Conservation (phyloP, 2,888 invertebrate species). For the Ferrisia virgata region DNA sequence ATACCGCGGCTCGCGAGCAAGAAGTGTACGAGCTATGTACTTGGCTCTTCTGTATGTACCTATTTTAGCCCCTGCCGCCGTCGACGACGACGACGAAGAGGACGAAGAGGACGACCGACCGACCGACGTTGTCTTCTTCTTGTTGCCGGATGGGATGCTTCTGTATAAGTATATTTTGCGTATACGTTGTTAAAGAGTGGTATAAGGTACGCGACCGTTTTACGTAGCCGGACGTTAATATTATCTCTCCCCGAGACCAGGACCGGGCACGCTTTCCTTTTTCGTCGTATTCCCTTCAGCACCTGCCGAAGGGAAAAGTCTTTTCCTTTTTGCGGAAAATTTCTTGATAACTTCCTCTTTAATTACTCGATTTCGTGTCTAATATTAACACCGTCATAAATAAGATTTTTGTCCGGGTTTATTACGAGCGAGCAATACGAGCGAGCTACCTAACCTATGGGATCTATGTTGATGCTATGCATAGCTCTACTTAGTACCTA, state of each 20-base stretch:
- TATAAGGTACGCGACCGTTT: not conserved
- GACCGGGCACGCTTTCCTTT: not conserved
- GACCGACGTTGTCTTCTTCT: not conserved
- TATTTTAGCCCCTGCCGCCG: not conserved
- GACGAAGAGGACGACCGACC: too few species aligned
- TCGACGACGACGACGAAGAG: too few species aligned
- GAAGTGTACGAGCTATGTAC: not conserved
- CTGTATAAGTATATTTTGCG: not conserved
- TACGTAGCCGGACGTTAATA: not conserved
- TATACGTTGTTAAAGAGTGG: too few species aligned
- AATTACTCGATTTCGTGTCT: conserved; percentile 34
- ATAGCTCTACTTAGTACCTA: too few species aligned
- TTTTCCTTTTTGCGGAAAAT: not conserved
- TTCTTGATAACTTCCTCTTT: conserved; percentile 31
- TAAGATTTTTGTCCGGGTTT: conserved; percentile 19
- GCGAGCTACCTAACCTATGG: too few species aligned
- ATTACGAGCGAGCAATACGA: too few species aligned
- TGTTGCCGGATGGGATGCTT: not conserved
- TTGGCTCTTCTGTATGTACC: not conserved
- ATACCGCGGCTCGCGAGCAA: not conserved
- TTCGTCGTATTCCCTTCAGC: too few species aligned
- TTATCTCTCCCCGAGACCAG: not conserved
- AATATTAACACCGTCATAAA: not conserved
- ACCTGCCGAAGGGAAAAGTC: not conserved
- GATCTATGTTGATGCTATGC: too few species aligned